Base-by-base conservation (phyloP, 2,113 vertebrate genomes). In the Nannobrachium achirus region DNA sequence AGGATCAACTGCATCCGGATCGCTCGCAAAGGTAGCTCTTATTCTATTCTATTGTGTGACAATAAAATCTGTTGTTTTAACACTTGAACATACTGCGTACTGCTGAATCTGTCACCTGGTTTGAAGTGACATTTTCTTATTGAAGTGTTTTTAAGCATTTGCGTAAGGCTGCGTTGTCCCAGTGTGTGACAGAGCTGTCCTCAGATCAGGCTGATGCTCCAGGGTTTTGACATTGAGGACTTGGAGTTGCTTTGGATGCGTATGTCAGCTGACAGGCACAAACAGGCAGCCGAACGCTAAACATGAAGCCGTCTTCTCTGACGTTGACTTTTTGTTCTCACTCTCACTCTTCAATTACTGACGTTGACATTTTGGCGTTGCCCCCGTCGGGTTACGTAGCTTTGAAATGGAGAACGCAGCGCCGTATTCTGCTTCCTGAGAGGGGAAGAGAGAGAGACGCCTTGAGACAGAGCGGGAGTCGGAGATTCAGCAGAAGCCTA, bases 1-100 rank as follows among this genome's bases (percentile, higher is more conserved):
- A 92, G 95, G 16, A 93, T 97, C 75, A 99, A 97, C 86, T 99
- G 97, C 20, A 88, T 98, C 60, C 94, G 94, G 67, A 95, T 99
- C 0, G 96, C 97, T 66, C 93, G 95, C 70, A 99, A 99, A 95
- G 96, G 97, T 99, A 93, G 94, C 59, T 16, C 8, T 7, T 39
- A 46, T 55, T 56, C 38, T 41, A 11, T 46, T 53, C 11, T 39
- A 33, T 33, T 33, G n/a, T n/a, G n/a, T n/a, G n/a, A n/a, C n/a
- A n/a, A n/a, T n/a, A n/a, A n/a, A n/a, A n/a, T n/a, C n/a, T n/a
- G n/a, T n/a, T n/a, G n/a, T n/a, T n/a, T n/a, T 33, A 33, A 33
- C 25, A 33, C 25, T 33, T 33, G 3, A 33, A 33, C 25, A 33
- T 33, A 33, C 25, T 33, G 25, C 25, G 25, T 33, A 33, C 25